Base-by-base conservation (phyloP, 2,888 invertebrate genomes). In the Masnerella sp. region DNA sequence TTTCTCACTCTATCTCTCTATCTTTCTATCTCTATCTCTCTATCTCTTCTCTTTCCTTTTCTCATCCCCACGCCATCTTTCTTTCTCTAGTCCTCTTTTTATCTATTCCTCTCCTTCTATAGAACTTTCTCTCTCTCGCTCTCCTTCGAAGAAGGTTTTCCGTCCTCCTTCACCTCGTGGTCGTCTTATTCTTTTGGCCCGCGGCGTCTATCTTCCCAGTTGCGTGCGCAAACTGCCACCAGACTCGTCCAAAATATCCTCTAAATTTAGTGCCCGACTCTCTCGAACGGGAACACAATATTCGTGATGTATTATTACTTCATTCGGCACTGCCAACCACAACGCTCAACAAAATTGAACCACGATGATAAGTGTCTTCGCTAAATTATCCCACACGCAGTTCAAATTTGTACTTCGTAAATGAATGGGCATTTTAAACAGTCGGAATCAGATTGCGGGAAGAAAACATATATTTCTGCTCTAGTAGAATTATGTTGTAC, bases 81-180 rank as follows among this genome's bases (percentile, higher is more conserved):
- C 5, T 51, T 38, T 22, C 30, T 25, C 40, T 14, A 20, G 20
- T 34, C 52, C 7, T 15, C 43, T 38, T 51, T 62, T 34, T 11
- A 83, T 78, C 82, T 81, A 82, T 85, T 82, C 84, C 82, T 83
- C 34, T 20, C 3, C n/a, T n/a, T n/a, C n/a, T n/a, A n/a, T n/a
- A n/a, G n/a, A n/a, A n/a, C n/a, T n/a, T n/a, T n/a, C n/a, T n/a
- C 17, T 36, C 38, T n/a, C 18, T 61, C 34, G 9, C 25, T 18
- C 20, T n/a, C n/a, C n/a, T n/a, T n/a, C n/a, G n/a, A n/a, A n/a
- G n/a, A n/a, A n/a, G n/a, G n/a, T n/a, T n/a, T n/a, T n/a, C n/a
- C n/a, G n/a, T n/a, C n/a, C n/a, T n/a, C n/a, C n/a, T n/a, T n/a
- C n/a, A n/a, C 36, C 20, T 61, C 51, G 51, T 52, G 25, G 30